Evolutionary conservation across 2,113 vertebrate species (phyloP).

Genomic region (Machaerirhynchus nigripectus): DNA sequence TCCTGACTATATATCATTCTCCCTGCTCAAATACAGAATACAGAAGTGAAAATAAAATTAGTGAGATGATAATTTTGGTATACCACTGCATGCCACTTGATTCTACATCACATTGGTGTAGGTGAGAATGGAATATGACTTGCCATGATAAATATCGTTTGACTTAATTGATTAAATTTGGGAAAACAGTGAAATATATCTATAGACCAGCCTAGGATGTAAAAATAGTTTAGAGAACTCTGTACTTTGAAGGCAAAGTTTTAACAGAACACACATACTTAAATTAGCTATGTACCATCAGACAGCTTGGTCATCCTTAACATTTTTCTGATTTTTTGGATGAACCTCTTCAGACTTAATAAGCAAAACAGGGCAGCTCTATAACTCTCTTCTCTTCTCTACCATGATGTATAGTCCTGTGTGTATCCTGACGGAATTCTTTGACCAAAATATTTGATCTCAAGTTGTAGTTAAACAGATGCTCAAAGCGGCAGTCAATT

Average conservation of each 20-base stretch:
- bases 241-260: background rate
- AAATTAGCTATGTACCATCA: background rate
- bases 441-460: background rate
- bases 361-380: background rate
- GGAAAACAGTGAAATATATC: background rate
- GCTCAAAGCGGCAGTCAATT: background rate
- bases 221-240: background rate
- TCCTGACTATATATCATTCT: constrained; percentile 1
- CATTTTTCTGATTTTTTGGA: background rate
- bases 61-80: background rate
- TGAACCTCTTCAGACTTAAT: background rate
- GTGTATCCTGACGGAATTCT: background rate
- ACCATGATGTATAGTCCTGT: background rate
- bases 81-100: background rate
- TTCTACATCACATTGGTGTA: background rate
- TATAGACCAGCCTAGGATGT: background rate
- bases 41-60: background rate
- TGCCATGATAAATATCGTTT: background rate
- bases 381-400: background rate
- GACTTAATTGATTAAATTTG: background rate
- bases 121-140: background rate
- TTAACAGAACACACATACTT: background rate
- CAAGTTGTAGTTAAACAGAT: background rate
- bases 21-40: background rate
- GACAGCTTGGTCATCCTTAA: background rate